A percentile compares a stretch with the other conserved stretches of the same genome.
phyloP scores from a whole-genome alignment of 2,797 vertebrate species.

The Eurystomus glaucurus region DNA sequence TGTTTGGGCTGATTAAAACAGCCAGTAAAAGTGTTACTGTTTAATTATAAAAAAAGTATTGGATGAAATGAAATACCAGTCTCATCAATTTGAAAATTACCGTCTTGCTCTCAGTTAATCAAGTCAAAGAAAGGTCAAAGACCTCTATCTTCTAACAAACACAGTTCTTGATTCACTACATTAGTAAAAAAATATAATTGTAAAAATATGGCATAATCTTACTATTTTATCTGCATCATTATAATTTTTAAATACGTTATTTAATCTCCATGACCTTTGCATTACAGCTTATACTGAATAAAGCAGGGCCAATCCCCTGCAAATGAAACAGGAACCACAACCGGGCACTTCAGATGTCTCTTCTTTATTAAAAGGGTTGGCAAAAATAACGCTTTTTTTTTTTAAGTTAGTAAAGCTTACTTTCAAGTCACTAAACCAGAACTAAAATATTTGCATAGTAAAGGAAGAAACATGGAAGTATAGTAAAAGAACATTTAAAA shows the following conservation, averaged over 20 bases:
- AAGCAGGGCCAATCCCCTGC: not conserved
- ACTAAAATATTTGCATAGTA: not conserved
- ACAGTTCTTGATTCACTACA: conserved; percentile 69
- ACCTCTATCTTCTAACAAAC: conserved; percentile 91
- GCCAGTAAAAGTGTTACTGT: conserved; percentile 50
- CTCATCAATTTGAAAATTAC: conserved; percentile 88
- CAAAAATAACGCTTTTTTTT: not conserved
- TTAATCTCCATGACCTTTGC: conserved; percentile 71
- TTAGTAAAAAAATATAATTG: conserved; percentile 72
- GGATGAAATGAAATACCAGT: conserved; percentile 58
- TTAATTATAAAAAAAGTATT: conserved; percentile 78
- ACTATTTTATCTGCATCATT: conserved; percentile 29
- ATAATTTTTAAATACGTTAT: conserved; percentile 69
- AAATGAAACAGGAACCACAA: conserved; percentile 23
- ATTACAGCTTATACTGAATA: conserved; percentile 18
- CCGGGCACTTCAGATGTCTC: not conserved
- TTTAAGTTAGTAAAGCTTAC: not conserved
- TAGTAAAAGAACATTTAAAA: not conserved
- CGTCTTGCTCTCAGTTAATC: conserved; percentile 88
- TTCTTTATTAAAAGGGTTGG: not conserved
- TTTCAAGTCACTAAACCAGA: conserved; percentile 28
- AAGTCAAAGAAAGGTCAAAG: conserved; percentile 90
- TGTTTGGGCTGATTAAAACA: conserved; percentile 21
- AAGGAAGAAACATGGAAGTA: not conserved
- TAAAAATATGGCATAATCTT: conserved; percentile 63